phyloP scores from a whole-genome alignment of 2,113 vertebrate species.

The Grus americana region DNA sequence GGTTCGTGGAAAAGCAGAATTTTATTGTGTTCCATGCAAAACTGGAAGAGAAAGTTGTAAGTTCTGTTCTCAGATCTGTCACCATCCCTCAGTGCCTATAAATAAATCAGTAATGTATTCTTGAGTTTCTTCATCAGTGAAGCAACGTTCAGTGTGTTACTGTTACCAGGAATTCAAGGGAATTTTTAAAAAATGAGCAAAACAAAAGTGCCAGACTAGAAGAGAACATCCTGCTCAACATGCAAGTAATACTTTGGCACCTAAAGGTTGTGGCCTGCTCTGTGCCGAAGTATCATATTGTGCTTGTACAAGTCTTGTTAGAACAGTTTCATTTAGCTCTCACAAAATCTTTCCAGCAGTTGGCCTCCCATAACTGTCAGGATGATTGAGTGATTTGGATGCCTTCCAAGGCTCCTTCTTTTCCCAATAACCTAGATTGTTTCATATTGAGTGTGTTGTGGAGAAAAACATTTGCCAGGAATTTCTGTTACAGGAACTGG shows the following conservation, averaged over 20 bases:
- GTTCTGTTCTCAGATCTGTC: not conserved
- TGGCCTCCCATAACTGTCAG: not conserved
- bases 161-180: not conserved
- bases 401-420: slow-evolving; percentile 1
- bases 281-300: not conserved
- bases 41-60: not conserved
- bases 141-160: not conserved
- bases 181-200: not conserved
- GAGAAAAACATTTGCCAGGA: not conserved
- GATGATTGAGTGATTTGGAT: not conserved
- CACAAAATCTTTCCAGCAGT: not conserved
- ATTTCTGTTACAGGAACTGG: not conserved
- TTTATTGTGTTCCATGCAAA: not conserved
- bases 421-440: slow-evolving; percentile 9
- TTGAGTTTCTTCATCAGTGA: not conserved
- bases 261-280: not conserved
- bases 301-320: not conserved
- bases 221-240: not conserved
- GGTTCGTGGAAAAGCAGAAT: not conserved
- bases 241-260: not conserved
- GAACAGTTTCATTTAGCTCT: not conserved
- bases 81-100: not conserved
- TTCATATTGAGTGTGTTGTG: not conserved
- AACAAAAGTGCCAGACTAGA: not conserved
- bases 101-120: slow-evolving; percentile 11